These are phyloP conservation scores for Agrotis clavis DNA, from an alignment of 2,888 invertebrate species.

Conservation along the genomic window DNA sequence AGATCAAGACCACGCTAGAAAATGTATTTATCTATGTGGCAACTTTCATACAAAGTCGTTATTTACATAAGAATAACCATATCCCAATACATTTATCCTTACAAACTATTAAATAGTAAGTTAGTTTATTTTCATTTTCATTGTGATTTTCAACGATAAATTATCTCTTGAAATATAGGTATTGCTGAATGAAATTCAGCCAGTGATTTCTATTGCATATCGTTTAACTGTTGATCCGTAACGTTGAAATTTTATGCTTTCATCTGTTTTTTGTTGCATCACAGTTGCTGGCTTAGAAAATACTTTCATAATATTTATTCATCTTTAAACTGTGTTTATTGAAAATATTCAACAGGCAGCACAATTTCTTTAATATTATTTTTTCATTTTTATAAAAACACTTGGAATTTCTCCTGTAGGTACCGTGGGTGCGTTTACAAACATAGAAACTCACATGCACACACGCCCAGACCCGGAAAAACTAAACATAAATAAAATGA, in stretches of 20 bases:
- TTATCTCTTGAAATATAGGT: slow-evolving; percentile 10
- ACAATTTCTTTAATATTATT: too few relatives aligned
- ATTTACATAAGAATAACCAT: too few relatives aligned
- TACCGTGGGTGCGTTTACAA: too few relatives aligned
- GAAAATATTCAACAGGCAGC: neutral
- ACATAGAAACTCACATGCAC: too few relatives aligned
- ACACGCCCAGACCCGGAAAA: too few relatives aligned
- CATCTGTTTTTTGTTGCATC: slow-evolving; percentile 25
- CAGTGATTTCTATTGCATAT: slow-evolving; percentile 32
- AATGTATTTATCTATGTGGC: too few relatives aligned
- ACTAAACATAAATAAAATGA: too few relatives aligned
- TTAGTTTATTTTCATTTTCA: slow-evolving; percentile 12
- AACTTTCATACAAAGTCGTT: too few relatives aligned
- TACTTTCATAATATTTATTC: neutral
- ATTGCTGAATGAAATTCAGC: slow-evolving; percentile 22
- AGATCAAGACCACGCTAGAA: too few relatives aligned
- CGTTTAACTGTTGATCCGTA: slow-evolving; percentile 31
- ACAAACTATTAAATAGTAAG: neutral
- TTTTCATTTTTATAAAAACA: too few relatives aligned
- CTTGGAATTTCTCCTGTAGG: too few relatives aligned
- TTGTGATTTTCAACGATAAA: slow-evolving; percentile 1
- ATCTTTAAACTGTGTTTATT: neutral
- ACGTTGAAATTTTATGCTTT: slow-evolving; percentile 37
- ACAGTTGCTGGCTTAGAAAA: slow-evolving; percentile 15
- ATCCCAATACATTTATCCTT: too few relatives aligned